These are phyloP conservation scores for Cheilosia soror DNA, from an alignment of 2,888 invertebrate species.

Conservation along the genomic window DNA sequence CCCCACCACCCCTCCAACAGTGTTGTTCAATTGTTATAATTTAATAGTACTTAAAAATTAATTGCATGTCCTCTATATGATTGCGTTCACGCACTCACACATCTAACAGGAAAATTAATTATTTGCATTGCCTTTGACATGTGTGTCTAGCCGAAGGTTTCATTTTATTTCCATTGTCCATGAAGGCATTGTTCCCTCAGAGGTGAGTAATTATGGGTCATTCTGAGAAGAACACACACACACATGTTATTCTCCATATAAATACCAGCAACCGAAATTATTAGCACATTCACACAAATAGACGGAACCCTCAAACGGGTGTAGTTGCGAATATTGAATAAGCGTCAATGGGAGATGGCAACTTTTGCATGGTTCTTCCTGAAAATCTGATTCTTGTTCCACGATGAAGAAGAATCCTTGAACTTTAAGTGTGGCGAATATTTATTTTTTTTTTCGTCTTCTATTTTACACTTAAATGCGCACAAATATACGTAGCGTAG, in stretches of 20 bases:
- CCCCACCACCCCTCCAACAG: background rate
- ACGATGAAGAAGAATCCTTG: slow-evolving; percentile 50
- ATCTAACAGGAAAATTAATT: background rate
- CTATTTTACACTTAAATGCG: background rate
- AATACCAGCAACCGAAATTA: background rate
- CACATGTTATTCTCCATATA: background rate
- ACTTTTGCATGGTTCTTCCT: slow-evolving; percentile 30
- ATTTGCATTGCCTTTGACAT: background rate
- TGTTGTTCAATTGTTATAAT: background rate
- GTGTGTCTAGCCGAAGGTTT: background rate
- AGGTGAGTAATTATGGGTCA: slow-evolving; percentile 1
- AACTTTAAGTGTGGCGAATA: slow-evolving; percentile 54
- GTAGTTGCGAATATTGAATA: slow-evolving; percentile 30
- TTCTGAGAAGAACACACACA: background rate
- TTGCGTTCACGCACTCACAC: too few species aligned
- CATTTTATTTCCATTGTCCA: background rate
- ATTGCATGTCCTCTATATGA: slow-evolving; percentile 14
- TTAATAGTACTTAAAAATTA: background rate
- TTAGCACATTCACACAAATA: slow-evolving; percentile 12
- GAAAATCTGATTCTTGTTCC: slow-evolving; percentile 29
- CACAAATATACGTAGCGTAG: slow-evolving; percentile 2
- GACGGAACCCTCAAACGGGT: background rate
- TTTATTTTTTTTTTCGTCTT: slow-evolving; percentile 27
- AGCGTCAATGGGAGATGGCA: slow-evolving; percentile 47
- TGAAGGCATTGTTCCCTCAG: slow-evolving; percentile 12